Percentiles rank a stretch among this genome's conserved stretches.
These are phyloP conservation scores for Paraescarpia echinospica DNA, from an alignment of 1,140 invertebrate species.

Conservation along the genomic window DNA sequence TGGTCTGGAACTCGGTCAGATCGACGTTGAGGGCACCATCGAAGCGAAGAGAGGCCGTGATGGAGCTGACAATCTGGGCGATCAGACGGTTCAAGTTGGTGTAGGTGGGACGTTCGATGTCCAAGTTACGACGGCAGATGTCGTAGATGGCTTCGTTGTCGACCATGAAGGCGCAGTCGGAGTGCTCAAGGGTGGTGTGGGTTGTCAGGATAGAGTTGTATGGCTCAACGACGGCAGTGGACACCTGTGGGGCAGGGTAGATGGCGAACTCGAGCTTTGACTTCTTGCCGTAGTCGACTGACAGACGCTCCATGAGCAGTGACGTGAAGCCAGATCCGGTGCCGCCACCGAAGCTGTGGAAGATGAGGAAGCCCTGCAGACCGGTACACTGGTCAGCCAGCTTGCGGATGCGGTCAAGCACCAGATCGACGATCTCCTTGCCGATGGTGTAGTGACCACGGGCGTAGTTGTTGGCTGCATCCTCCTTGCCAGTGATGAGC, in stretches of 20 bases:
- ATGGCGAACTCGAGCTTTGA: background rate
- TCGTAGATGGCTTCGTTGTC: background rate
- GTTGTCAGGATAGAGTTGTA: background rate
- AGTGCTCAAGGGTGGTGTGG: background rate
- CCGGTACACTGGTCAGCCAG: background rate
- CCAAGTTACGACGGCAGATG: background rate
- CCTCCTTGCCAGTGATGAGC: background rate
- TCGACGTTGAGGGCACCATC: constrained; percentile 3
- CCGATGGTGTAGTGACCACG: background rate
- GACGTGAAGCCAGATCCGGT: background rate
- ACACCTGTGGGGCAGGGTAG: background rate
- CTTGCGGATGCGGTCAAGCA: background rate
- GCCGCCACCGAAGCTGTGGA: background rate
- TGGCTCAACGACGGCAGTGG: background rate
- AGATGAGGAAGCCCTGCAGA: constrained; percentile 3
- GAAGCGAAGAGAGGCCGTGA: background rate
- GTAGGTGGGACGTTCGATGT: background rate
- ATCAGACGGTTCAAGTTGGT: background rate
- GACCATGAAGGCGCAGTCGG: constrained; percentile 2
- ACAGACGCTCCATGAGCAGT: constrained; percentile 3
- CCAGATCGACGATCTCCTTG: constrained; percentile 3
- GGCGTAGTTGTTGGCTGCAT: background rate
- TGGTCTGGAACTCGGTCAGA: background rate
- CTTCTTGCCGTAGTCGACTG: background rate
- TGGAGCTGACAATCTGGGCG: background rate